These are phyloP conservation scores for Nezara viridula DNA, from an alignment of 2,888 invertebrate genomes.

Conservation along the genomic window DNA sequence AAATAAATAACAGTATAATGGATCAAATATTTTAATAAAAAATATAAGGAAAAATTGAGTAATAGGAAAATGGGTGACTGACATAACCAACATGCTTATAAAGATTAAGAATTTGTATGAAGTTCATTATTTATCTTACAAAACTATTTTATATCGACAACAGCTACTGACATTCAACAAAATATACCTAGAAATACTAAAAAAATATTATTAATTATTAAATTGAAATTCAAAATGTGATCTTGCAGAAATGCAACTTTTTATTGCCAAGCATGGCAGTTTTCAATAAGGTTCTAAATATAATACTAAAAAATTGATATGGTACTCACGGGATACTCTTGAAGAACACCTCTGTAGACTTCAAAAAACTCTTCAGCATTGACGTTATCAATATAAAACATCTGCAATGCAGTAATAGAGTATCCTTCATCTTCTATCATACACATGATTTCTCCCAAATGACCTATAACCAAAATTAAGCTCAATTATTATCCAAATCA, in stretches of 20 bases:
- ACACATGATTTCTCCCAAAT: conserved; percentile 78
- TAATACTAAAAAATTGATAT: neutral
- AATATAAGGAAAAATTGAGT: too few species aligned
- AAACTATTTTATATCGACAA: too few species aligned
- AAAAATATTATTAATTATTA: too few species aligned
- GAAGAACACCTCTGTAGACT: conserved; percentile 90
- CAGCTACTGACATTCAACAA: too few species aligned
- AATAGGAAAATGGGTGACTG: too few species aligned
- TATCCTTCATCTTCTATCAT: conserved; percentile 84
- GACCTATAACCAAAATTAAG: conserved; percentile 68
- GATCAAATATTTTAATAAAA: too few species aligned
- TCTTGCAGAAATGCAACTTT: conserved; percentile 47
- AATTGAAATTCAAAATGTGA: neutral
- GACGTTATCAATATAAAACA: conserved; percentile 82
- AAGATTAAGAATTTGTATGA: too few species aligned
- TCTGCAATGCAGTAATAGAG: conserved; percentile 83
- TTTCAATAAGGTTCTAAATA: neutral
- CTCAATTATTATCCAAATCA: neutral
- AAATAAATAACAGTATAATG: too few species aligned
- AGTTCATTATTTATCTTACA: too few species aligned
- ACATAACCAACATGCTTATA: too few species aligned
- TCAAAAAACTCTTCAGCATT: conserved; percentile 94
- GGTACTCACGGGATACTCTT: conserved; percentile 78
- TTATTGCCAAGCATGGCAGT: neutral
- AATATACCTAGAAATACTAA: too few species aligned